These are phyloP conservation scores for Stenodema calcarata DNA, from an alignment of 2,888 invertebrate species.

Conservation along the genomic window DNA sequence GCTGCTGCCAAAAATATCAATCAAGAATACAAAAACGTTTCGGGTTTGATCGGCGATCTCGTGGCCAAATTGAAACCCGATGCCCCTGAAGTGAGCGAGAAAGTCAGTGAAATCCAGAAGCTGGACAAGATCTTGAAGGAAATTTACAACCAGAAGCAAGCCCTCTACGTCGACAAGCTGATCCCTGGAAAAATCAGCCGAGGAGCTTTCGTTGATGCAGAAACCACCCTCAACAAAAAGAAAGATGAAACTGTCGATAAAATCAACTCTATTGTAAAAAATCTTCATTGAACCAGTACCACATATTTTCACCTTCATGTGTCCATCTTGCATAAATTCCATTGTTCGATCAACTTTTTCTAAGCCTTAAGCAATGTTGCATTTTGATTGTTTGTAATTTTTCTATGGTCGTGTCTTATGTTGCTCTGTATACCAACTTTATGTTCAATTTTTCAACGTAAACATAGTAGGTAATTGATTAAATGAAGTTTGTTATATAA, in stretches of 20 bases:
- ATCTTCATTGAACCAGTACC: slow-evolving; percentile 56
- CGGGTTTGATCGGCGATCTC: slow-evolving; percentile 65
- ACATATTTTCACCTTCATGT: not conserved
- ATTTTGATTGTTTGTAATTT: not conserved
- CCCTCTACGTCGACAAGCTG: slow-evolving; percentile 68
- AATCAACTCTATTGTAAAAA: slow-evolving; percentile 64
- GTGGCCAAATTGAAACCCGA: slow-evolving; percentile 67
- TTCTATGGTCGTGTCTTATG: not conserved
- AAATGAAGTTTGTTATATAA: not conserved
- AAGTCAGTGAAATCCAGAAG: slow-evolving; percentile 68
- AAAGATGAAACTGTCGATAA: slow-evolving; percentile 67
- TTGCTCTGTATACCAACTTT: not conserved
- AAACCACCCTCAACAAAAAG: slow-evolving; percentile 66
- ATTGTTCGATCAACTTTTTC: not conserved
- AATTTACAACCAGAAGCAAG: slow-evolving; percentile 64
- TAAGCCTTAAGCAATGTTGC: not conserved
- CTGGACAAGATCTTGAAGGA: slow-evolving; percentile 65
- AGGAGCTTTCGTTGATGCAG: slow-evolving; percentile 68
- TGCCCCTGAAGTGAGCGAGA: slow-evolving; percentile 68
- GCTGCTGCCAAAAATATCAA: slow-evolving; percentile 67
- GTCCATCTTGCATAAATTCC: not conserved
- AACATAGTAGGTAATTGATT: not conserved
- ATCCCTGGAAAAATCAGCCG: slow-evolving; percentile 68
- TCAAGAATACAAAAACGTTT: slow-evolving; percentile 68
- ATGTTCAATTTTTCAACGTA: not conserved